Conservation (phyloP, 2,888 invertebrate species). For the Chymomyza procnemis region DNA sequence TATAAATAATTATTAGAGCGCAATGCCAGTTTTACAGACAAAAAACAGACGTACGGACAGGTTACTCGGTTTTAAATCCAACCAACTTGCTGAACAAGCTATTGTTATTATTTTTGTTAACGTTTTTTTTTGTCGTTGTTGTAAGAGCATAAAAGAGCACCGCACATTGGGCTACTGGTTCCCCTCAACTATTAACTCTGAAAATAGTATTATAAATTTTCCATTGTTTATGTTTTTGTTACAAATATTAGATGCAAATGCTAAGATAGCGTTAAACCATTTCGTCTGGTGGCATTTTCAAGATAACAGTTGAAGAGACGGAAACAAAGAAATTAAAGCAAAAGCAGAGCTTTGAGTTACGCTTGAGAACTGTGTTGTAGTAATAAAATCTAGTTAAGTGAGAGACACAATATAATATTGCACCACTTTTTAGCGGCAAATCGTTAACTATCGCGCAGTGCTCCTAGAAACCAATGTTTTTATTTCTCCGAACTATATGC, state of each 20-base stretch:
- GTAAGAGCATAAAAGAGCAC: background rate
- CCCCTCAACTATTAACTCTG: background rate
- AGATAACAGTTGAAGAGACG: background rate
- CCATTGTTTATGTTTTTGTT: background rate
- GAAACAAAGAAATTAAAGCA: too few relatives aligned
- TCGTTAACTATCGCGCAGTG: too few relatives aligned
- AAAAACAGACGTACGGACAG: too few relatives aligned
- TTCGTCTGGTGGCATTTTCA: background rate
- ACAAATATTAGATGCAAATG: background rate
- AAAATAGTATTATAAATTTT: background rate
- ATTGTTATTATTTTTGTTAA: conserved; percentile 12
- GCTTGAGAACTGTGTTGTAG: too few relatives aligned
- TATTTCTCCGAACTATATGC: too few relatives aligned
- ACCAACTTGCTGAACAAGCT: conserved; percentile 37
- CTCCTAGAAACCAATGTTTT: too few relatives aligned
- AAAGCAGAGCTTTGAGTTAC: too few relatives aligned
- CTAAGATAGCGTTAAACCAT: background rate
- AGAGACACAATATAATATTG: too few relatives aligned
- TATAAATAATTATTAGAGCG: conserved; percentile 73
- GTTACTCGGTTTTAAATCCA: conserved; percentile 1
- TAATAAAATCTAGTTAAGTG: too few relatives aligned
- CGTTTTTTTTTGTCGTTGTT: background rate
- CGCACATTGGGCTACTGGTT: background rate
- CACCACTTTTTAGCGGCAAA: too few relatives aligned
- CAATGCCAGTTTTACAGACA: conserved; percentile 53